Base-by-base conservation (phyloP, 2,797 vertebrate genomes). In the Chloroceryle inda region DNA sequence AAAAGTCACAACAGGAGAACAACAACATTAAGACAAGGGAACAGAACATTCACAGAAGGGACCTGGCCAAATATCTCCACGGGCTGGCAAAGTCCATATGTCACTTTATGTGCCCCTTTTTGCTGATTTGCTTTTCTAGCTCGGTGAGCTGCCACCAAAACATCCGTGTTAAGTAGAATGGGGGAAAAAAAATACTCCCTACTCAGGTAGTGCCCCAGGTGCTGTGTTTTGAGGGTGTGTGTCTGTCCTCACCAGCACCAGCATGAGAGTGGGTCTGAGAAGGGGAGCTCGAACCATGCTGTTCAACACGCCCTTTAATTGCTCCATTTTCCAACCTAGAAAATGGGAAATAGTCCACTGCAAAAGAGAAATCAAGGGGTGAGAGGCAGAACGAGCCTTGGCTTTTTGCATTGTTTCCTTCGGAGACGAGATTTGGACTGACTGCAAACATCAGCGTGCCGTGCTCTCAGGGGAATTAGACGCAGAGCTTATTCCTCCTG, bases 231-330 rank as follows among this genome's bases (percentile, higher is more conserved):
- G 59, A 37, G 10, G 0, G 0, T 0, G 77, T 5, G 20, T 6
- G 75, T 33, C 62, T 5, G n/a, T 38, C 38, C 56, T 16, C 59
- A 3, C 50, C 49, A 16, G 49, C 5, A 7, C 22, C 0, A 1
- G 47, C 26, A 1, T 50, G 9, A 56, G 22, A 35, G 29, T 6
- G 0, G 55, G 15, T 7, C 63, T 0, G 0, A 10, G 21, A 5
- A 50, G 81, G 11, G 38, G n/a, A 89, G 71, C 84, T 35, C 74
- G 53, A 55, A 21, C 79, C 31, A 7, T 2, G 23, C 55, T 42
- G 18, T 2, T 19, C 61, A 3, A 10, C 23, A 2, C 7, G 1
- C 58, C 35, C 55, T 79, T 68, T 38, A 58, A 38, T 81, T 14
- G 64, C 45, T 82, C 16, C 5, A 1, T 64, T 85, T 83, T 35